Conservation (phyloP, 2,888 invertebrate genomes). For the Loripinus fragilis region DNA sequence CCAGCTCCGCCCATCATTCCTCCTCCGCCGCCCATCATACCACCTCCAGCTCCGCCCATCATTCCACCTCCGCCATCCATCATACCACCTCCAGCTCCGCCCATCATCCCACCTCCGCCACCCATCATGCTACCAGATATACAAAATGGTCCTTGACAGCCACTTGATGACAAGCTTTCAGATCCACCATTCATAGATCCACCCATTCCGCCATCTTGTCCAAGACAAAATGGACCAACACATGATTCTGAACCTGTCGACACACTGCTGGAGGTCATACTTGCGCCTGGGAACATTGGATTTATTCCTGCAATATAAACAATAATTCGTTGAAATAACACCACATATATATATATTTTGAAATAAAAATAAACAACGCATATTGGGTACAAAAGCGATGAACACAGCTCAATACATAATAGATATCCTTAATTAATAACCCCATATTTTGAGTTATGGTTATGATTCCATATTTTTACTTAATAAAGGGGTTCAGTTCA, state of each 20-base stretch:
- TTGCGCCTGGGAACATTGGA: not conserved
- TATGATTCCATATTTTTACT: no score
- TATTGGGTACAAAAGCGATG: no score
- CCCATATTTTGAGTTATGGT: no score
- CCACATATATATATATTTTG: no score
- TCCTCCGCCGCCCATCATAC: not conserved
- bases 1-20: no score
- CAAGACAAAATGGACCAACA: not conserved
- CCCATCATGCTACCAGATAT: constrained; percentile 5
- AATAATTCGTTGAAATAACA: no score
- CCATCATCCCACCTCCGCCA: constrained; percentile 1
- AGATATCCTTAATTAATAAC: no score
- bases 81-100: not conserved
- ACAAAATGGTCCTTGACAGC: constrained; percentile 3
- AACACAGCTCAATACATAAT: no score
- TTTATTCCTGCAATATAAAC: not conserved
- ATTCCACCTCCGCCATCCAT: not conserved
- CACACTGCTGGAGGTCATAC: not conserved
- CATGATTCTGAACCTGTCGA: not conserved
- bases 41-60: not conserved
- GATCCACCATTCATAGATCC: not conserved
- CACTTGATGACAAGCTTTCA: not conserved
- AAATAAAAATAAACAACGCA: no score
- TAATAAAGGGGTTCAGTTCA: no score
- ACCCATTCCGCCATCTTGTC: not conserved